These are phyloP conservation scores for Cyanoramphus novaezelandiae DNA, from an alignment of 2,113 vertebrate genomes.

Conservation along the genomic window DNA sequence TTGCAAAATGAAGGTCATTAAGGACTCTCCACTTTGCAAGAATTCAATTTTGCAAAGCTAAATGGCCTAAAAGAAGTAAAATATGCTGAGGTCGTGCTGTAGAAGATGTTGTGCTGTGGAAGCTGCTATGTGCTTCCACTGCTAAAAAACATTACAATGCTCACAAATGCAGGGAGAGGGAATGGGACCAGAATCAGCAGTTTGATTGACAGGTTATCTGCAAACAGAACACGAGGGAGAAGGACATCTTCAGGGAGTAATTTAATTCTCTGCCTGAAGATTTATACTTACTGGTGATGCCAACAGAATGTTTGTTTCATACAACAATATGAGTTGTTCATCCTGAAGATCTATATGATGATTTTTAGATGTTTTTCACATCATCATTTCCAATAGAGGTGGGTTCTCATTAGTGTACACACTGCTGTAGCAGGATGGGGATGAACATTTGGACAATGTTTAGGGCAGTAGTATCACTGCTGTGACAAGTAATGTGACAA, in stretches of 20 bases:
- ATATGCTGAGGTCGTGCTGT: neutral
- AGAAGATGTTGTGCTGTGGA: neutral
- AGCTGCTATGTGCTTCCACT: neutral
- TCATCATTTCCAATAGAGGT: neutral
- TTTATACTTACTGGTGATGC: neutral
- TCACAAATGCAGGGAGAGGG: neutral
- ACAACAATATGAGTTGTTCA: neutral
- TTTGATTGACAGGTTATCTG: neutral
- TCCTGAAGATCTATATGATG: neutral
- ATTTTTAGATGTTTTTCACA: neutral
- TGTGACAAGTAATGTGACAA: neutral
- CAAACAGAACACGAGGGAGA: neutral
- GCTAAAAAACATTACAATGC: neutral
- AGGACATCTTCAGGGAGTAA: neutral
- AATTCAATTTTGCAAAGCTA: neutral
- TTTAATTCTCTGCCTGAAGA: neutral
- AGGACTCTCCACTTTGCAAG: neutral
- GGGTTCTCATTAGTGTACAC: neutral
- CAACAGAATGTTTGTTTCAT: neutral
- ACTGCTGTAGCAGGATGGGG: neutral
- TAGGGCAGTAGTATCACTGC: neutral
- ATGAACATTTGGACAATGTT: neutral
- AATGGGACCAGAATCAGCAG: neutral
- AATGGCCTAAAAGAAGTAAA: neutral
- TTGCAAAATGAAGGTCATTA: neutral